Percentiles rank a stretch among this genome's conserved stretches.
Evolutionary conservation across 2,888 invertebrate genomes (phyloP).

Genomic region (Agrilus mali): DNA sequence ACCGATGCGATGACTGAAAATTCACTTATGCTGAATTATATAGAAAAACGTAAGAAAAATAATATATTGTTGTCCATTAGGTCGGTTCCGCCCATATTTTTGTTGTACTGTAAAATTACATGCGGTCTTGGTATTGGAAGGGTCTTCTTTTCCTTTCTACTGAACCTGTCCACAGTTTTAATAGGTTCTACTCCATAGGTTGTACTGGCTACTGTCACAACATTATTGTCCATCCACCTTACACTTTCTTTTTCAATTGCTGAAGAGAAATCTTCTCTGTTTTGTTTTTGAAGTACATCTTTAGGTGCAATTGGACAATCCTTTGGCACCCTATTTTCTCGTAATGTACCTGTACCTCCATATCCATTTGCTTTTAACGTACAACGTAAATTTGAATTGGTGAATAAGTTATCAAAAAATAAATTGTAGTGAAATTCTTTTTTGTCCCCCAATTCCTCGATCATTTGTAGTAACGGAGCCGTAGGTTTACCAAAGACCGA

Average conservation of each 20-base stretch:
- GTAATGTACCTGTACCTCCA: slow-evolving; percentile 15
- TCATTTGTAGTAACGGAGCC: neutral
- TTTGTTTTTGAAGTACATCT: slow-evolving; percentile 16
- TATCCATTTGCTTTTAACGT: slow-evolving; percentile 10
- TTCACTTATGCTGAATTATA: no score
- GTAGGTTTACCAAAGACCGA: neutral
- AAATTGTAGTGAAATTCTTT: slow-evolving; percentile 7
- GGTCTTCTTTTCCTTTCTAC: slow-evolving; percentile 10
- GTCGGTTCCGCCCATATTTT: slow-evolving; percentile 15
- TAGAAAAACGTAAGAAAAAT: no score
- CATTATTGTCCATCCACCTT: no score
- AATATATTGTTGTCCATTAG: no score
- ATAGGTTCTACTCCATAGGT: slow-evolving; percentile 3
- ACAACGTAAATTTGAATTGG: slow-evolving; percentile 6
- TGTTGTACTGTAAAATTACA: slow-evolving; percentile 13
- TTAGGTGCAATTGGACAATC: slow-evolving; percentile 14
- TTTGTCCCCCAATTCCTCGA: neutral
- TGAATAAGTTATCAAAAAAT: slow-evolving; percentile 14
- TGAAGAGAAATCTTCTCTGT: slow-evolving; percentile 12
- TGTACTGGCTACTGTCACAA: no score
- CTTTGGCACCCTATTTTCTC: slow-evolving; percentile 16
- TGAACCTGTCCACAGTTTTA: slow-evolving; percentile 9
- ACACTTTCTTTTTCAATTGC: no score
- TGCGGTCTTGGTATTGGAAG: slow-evolving; percentile 10
- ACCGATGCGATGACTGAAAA: no score